Base-by-base conservation (phyloP, 2,888 invertebrate genomes). In the Stenodema calcarata region DNA sequence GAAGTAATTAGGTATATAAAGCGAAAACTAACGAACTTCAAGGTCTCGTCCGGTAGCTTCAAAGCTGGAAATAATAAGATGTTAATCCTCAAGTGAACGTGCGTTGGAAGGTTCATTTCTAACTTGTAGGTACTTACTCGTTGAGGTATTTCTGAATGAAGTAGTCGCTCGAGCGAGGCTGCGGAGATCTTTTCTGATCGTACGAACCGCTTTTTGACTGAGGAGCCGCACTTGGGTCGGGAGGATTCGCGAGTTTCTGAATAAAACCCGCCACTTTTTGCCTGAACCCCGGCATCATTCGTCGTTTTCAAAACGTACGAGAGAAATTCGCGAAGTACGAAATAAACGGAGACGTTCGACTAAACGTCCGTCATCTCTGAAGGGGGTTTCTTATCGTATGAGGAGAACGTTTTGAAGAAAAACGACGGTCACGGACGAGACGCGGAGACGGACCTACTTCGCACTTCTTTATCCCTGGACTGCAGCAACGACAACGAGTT, bases 251-350 rank as follows among this genome's bases (percentile, higher is more conserved):
- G 89, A 95, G 91, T 91, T 95, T 95, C 88, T 95, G 92, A 91
- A 95, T 94, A 91, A 95, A 95, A 88, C 94, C 94, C 88, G 94
- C 94, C 89, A 95, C 94, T 91, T 94, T 93, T 92, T 95, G 94
- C 86, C 94, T 92, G 90, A 95, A 92, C 87, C 94, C 95, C 89
- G 95, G 94, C 95, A 95, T 95, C 30, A 28, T 54, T 12, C 50
- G 80, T 75, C 6, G 30, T 35, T 18, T 18, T 27, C 7, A 2
- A 7, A 23, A 62, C 62, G n/a, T n/a, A n/a, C 62, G 62, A 62
- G 23, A 9, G n/a, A 50, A 50, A 23, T 23, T 9, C 9, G 16
- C 16, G n/a, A 16, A 50, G 14, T 4, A 1, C 50, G 35, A 35
- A 35, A 35, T 35, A 35, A 35, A 35, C 2, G 7, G 35, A 50